phyloP scores from a whole-genome alignment of 2,113 vertebrate genomes.

The Ceyx cyanopectus region DNA sequence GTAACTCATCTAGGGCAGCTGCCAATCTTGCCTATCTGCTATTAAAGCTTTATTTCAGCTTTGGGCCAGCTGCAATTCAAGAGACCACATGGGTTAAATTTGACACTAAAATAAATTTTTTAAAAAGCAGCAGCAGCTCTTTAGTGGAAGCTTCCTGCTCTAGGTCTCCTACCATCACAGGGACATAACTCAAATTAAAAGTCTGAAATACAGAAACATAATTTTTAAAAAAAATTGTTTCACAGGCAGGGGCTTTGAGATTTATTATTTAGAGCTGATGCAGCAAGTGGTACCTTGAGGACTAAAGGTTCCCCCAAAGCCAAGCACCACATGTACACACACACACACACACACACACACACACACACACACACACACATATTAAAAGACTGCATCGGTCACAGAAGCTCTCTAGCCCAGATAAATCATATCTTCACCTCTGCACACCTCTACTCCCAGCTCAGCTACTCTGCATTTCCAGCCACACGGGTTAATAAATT shows the following conservation, averaged over 20 bases:
- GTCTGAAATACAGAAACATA: not conserved
- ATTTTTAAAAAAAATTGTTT: not conserved
- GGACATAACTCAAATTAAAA: not conserved
- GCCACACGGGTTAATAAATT: not conserved
- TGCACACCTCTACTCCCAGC: not conserved
- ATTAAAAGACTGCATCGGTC: not conserved
- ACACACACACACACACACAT: not conserved
- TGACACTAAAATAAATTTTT: not conserved
- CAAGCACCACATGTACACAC: accelerated
- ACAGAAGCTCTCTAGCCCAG: not conserved
- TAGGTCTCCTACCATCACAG: not conserved
- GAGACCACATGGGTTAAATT: not conserved
- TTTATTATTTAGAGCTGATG: not conserved
- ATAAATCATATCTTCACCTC: not conserved
- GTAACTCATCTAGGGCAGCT: not conserved
- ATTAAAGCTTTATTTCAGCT: not conserved
- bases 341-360: not conserved
- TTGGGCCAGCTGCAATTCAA: not conserved
- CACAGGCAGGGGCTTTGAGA: not conserved
- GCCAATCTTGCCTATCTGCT: not conserved
- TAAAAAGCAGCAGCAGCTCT: not conserved
- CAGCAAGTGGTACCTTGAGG: not conserved
- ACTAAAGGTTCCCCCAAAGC: not conserved
- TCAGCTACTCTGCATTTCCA: not conserved
- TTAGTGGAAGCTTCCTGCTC: not conserved